Evolutionary conservation across 2,888 invertebrate genomes (phyloP).

Genomic region (Pseudococcus longispinus): DNA sequence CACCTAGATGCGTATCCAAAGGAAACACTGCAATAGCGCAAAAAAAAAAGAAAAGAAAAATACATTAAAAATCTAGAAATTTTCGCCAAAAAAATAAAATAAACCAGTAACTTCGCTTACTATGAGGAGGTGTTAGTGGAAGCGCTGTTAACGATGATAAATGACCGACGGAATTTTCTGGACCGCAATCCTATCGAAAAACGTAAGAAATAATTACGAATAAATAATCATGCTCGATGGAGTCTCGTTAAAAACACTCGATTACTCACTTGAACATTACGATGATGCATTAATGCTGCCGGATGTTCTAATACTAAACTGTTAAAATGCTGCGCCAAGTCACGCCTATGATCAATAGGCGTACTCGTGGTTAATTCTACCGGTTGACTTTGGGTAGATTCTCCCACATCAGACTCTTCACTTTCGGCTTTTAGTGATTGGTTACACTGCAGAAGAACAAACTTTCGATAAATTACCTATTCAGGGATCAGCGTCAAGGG

Average conservation of each 20-base stretch:
- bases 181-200: constrained; percentile 63
- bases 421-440: constrained; percentile 60
- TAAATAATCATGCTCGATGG: not conserved
- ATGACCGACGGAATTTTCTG: constrained; percentile 64
- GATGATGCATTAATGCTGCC: constrained; percentile 52
- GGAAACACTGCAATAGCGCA: constrained; percentile 62
- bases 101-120: constrained; percentile 62
- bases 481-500: no score
- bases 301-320: constrained; percentile 54
- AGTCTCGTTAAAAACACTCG: not conserved
- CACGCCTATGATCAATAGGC: constrained; percentile 30
- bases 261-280: constrained; percentile 38
- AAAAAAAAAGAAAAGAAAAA: constrained; percentile 52
- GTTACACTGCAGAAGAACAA: constrained; percentile 9
- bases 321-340: constrained; percentile 44
- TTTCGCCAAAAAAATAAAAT: not conserved
- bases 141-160: constrained; percentile 78
- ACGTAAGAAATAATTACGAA: constrained; percentile 1
- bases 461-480: not conserved
- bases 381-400: constrained; percentile 60
- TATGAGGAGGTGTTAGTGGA: constrained; percentile 81
- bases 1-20: constrained; percentile 62
- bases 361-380: constrained; percentile 59
- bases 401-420: constrained; percentile 60
- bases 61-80: not conserved